Evolutionary conservation across 2,113 vertebrate genomes (phyloP), one percentile per base, ranked within the genome.

Genomic region (Plecturocebus donacophilus): DNA sequence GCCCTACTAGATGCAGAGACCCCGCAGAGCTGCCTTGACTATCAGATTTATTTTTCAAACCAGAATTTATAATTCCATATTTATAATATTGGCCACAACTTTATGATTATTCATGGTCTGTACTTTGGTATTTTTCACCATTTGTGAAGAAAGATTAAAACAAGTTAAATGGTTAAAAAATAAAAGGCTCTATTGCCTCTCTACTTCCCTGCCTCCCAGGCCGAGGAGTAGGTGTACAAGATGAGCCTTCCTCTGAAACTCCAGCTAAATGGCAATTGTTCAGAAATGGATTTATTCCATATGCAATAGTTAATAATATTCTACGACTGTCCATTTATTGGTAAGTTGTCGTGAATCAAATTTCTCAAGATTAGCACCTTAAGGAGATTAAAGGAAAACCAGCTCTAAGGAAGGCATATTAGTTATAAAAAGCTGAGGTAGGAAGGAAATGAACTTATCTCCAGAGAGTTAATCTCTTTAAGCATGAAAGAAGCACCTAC

Each of bases 351-450:
- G 54, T 93, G 90, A 92, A 83, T 82, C 38, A 89, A 45, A 89
- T 85, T 82, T 32, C 30, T 94, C 47, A 91, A 86, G 32, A 68
- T 89, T 25, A 91, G 7, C 11, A 83, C 47, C 8, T 90, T 91
- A 94, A 95, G 45, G 42, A 20, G 27, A 92, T 77, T 52, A 93
- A 96, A 97, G 12, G 83, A 40, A 82, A 89, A 52, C 4, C 42
- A 42, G 47, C 81, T 91, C 38, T 86, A 90, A 92, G 77, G 70
- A 92, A 93, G 38, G 54, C 64, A 12, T 25, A 49, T 92, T 92
- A 61, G 58, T 96, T 90, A 96, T 30, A 80, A 79, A 91, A 90
- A 86, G 20, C 17, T 92, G 35, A 70, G 77, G 11, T 73, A 86
- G 40, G 40, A 97, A 91, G 61, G 5, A 93, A 88, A 76, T 30